These are phyloP conservation scores for Junonia oenone DNA, from an alignment of 2,888 invertebrate genomes.

Conservation along the genomic window DNA sequence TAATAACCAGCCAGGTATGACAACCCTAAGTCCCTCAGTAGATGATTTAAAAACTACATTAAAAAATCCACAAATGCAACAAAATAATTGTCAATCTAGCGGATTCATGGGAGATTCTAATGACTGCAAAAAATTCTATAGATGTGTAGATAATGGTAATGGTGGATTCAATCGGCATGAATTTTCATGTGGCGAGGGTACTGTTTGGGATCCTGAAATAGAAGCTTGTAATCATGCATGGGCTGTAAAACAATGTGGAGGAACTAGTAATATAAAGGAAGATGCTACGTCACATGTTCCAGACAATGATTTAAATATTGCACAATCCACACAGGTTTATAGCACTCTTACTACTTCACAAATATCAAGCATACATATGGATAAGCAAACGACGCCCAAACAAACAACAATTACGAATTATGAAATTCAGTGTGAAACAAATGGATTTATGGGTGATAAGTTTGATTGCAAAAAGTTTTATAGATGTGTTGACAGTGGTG, in stretches of 20 bases:
- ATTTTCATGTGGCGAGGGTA: conserved; percentile 84
- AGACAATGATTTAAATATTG: not conserved
- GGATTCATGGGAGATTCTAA: conserved; percentile 33
- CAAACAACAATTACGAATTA: not conserved
- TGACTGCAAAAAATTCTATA: conserved; percentile 36
- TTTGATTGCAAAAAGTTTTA: conserved; percentile 84
- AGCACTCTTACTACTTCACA: conserved; percentile 19
- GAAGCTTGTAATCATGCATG: conserved; percentile 80
- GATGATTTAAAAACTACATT: not conserved
- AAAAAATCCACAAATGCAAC: conserved; percentile 11
- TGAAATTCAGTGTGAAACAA: conserved; percentile 34
- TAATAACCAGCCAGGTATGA: not conserved
- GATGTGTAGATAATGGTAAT: conserved; percentile 67
- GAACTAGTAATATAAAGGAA: conserved; percentile 12
- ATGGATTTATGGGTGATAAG: conserved; percentile 80
- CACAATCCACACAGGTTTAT: conserved; percentile 3
- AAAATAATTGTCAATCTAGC: conserved; percentile 25
- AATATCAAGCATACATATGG: conserved; percentile 14
- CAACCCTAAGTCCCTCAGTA: conserved; percentile 17
- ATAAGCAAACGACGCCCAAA: conserved; percentile 5
- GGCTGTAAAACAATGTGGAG: conserved; percentile 33
- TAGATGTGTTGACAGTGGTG: conserved; percentile 80
- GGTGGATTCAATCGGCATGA: conserved; percentile 80
- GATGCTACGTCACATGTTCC: not conserved
- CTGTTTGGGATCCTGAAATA: conserved; percentile 80